Evolutionary conservation across 2,797 vertebrate species (phyloP), one percentile per base, ranked within the genome.

Genomic region (Phrynocephalus guinanensis): DNA sequence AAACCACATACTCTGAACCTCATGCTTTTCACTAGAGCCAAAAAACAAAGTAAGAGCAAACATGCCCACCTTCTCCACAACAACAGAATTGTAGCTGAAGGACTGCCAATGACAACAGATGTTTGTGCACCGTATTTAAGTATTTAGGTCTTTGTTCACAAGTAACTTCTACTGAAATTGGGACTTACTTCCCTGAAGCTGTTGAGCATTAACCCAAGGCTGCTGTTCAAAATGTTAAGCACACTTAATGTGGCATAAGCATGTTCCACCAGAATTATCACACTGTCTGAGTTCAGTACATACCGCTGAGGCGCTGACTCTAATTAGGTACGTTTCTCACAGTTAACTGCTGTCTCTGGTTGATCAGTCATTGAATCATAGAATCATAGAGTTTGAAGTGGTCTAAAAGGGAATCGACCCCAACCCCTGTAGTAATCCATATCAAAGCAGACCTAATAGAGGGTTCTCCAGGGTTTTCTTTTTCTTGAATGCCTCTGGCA

Each of bases 1-100:
- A 89, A 91, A 77, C 72, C 73, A 90, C 63, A 67, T 38, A 72
- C 76, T 18, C 60, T 86, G 82, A 91, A 83, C 50, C 24, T 83
- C 71, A 82, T 87, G 75, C 76, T 88, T 86, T 86, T 92, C 89
- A 86, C 73, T 81, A 83, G 33, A 66, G 48, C 15, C 3, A 11
- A 4, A 79, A 52, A 75, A 44, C 50, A 85, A 83, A 81, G 38
- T 52, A 80, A 85, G 76, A 66, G 82, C 56, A 38, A 38, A 73
- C 52, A 38, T 24, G 26, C 44, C 50, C 38, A 79, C 48, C 67
- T 78, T 78, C 86, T 38, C 70, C 81, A 52, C 28, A 79, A 89
- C 73, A 82, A 91, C 82, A 82, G 33, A 71, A 79, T 7, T 90
- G 50, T 84, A 88, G 76, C 72, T 52, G 66, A 77, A 63, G 15